A percentile compares a stretch with the other conserved stretches of the same genome.
Conservation (phyloP, 35 echinoderm and acorn worm genomes). For the Ophioderma brevispina region DNA sequence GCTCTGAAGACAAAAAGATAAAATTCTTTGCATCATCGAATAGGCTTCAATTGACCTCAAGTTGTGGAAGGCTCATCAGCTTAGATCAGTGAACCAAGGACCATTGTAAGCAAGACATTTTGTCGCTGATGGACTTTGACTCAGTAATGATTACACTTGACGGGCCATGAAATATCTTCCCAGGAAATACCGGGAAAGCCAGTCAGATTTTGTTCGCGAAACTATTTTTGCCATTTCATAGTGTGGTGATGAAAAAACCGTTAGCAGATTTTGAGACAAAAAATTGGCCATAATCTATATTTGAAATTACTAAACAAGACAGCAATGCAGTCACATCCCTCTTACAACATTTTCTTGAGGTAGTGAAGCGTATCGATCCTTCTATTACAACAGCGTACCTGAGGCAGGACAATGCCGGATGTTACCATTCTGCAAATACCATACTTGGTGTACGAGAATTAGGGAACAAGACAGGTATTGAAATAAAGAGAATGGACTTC, state of each 20-base stretch:
- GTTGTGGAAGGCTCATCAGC: neutral
- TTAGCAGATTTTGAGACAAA: neutral
- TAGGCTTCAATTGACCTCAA: neutral
- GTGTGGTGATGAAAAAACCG: neutral
- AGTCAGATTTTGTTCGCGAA: neutral
- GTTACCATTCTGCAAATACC: neutral
- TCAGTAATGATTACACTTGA: neutral
- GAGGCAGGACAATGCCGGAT: neutral
- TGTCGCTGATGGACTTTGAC: neutral
- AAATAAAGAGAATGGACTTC: neutral
- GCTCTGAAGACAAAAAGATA: neutral
- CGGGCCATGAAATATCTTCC: neutral
- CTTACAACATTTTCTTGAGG: neutral
- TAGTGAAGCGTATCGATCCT: neutral
- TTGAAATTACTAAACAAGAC: neutral
- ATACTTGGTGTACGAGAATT: neutral
- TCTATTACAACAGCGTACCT: neutral
- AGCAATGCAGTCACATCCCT: neutral
- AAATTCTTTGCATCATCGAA: neutral
- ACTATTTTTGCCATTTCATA: neutral
- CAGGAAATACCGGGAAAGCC: neutral
- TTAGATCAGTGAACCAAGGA: neutral
- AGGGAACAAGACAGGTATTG: neutral
- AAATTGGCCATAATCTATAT: neutral
- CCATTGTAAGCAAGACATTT: neutral